Evolutionary conservation across 2,888 invertebrate genomes (phyloP).

Genomic region (Pheosia tremula): DNA sequence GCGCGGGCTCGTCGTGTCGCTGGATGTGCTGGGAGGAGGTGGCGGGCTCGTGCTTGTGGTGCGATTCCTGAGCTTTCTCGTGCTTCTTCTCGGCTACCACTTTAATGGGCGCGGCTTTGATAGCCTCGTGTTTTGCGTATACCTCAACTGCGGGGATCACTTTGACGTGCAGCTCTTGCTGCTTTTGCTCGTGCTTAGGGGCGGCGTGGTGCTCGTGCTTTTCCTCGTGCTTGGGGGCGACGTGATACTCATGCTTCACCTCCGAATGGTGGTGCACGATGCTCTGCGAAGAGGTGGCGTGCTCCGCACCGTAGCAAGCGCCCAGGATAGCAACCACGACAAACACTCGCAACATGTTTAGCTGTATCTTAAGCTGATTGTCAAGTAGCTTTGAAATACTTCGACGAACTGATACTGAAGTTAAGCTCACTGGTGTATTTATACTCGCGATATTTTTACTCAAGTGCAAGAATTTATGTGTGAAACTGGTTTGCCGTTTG

Average conservation of each 20-base stretch:
- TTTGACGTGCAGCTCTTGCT: neutral
- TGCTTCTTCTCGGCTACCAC: neutral
- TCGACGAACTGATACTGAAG: neutral
- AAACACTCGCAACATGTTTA: neutral
- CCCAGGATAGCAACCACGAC: neutral
- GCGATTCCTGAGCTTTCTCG: neutral
- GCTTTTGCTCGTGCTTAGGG: too few relatives aligned
- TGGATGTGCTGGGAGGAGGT: slow-evolving; percentile 3
- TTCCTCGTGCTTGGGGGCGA: neutral
- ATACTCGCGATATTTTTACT: neutral
- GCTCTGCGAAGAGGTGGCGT: slow-evolving; percentile 1
- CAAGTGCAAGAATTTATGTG: neutral
- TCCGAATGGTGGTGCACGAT: neutral
- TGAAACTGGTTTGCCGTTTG: slow-evolving; percentile 1
- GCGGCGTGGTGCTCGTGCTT: neutral
- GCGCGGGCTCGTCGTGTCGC: slow-evolving; percentile 1
- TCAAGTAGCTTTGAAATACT: neutral
- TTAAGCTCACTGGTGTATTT: neutral
- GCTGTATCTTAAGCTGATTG: neutral
- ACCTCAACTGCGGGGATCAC: neutral
- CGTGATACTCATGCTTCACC: neutral
- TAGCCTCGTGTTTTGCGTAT: neutral
- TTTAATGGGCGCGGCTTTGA: neutral
- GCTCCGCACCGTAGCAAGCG: neutral
- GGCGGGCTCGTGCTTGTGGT: slow-evolving; percentile 3